Evolutionary conservation across 2,797 vertebrate genomes (phyloP).

Genomic region (Harpagifer antarcticus): DNA sequence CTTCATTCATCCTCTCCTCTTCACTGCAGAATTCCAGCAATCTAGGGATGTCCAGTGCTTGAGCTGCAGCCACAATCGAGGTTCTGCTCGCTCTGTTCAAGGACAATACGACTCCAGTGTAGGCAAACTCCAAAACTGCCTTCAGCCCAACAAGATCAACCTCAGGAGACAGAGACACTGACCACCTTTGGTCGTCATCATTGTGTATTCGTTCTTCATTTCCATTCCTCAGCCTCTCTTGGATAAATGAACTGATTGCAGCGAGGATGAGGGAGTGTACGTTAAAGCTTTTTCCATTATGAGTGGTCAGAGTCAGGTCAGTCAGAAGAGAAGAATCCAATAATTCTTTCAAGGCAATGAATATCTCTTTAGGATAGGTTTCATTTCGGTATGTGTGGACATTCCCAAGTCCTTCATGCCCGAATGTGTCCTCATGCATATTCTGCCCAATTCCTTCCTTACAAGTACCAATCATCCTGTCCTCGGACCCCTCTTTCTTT

Average conservation of each 20-base stretch:
- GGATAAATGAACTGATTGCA: slow-evolving; percentile 75
- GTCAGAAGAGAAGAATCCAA: slow-evolving; percentile 73
- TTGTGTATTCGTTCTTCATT: not conserved
- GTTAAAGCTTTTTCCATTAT: slow-evolving; percentile 40
- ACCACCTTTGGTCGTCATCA: slow-evolving; percentile 32
- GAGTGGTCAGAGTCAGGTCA: slow-evolving; percentile 76
- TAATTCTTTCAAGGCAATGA: slow-evolving; percentile 68
- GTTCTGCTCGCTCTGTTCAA: slow-evolving; percentile 43
- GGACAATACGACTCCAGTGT: slow-evolving; percentile 72
- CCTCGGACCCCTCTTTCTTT: slow-evolving; percentile 12
- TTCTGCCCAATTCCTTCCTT: not conserved
- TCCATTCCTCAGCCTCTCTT: slow-evolving; percentile 47
- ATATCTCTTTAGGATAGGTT: slow-evolving; percentile 65
- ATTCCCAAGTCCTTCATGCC: slow-evolving; percentile 9
- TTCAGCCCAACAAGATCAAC: slow-evolving; percentile 70
- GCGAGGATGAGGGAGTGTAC: slow-evolving; percentile 80
- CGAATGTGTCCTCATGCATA: not conserved
- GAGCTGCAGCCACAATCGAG: slow-evolving; percentile 68
- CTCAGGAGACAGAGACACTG: slow-evolving; percentile 62
- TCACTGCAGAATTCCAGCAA: slow-evolving; percentile 69
- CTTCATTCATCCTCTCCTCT: slow-evolving; percentile 21
- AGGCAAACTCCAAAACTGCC: slow-evolving; percentile 83
- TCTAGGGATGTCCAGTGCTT: slow-evolving; percentile 60
- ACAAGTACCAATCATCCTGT: not conserved
- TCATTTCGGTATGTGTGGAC: slow-evolving; percentile 37